Conservation (phyloP, 1,140 invertebrate species). For the Cotesia chilonis region DNA sequence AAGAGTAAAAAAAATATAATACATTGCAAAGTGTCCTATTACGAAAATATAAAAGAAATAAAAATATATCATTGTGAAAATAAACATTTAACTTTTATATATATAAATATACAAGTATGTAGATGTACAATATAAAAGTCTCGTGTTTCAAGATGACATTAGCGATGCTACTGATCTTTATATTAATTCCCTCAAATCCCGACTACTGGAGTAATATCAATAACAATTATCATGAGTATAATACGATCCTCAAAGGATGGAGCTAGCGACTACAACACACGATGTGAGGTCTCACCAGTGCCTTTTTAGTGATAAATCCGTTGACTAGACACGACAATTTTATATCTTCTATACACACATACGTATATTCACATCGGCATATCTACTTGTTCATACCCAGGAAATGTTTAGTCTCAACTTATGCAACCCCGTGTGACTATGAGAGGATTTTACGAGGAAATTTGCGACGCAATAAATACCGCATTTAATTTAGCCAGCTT, state of each 20-base stretch:
- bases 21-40: too few species aligned
- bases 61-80: too few species aligned
- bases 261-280: not conserved
- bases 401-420: constrained; percentile 25
- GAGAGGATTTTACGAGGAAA: constrained; percentile 5
- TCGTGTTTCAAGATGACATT: constrained; percentile 13
- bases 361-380: not conserved
- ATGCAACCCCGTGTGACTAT: constrained; percentile 19
- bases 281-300: constrained; percentile 18
- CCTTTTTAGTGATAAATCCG: constrained; percentile 7
- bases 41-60: too few species aligned
- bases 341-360: not conserved
- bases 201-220: constrained; percentile 1
- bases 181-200: not conserved
- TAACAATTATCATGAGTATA: constrained; percentile 1
- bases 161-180: constrained; percentile 9
- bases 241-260: not conserved
- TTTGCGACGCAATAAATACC: constrained; percentile 47
- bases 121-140: not conserved
- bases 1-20: too few species aligned
- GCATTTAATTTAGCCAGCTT: constrained; percentile 43
- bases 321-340: constrained; percentile 3
- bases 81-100: too few species aligned
- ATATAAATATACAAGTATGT: too few species aligned
- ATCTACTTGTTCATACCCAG: not conserved